Evolutionary conservation across 2,888 invertebrate genomes (phyloP), one percentile per base, ranked within the genome.

Genomic region (Pollenia griseotomentosa): DNA sequence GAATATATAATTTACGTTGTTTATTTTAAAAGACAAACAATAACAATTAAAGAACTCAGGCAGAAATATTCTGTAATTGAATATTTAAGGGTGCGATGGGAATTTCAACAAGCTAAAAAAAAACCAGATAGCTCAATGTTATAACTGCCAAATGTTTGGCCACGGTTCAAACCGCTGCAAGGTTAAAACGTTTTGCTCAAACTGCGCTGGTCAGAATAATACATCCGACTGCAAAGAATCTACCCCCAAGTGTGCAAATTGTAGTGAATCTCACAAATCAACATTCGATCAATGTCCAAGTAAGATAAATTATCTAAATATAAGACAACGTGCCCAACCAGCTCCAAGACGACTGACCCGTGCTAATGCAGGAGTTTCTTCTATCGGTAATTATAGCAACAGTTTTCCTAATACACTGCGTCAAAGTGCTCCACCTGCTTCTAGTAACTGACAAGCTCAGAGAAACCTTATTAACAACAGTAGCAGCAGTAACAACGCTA

Each of bases 181-280:
- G 19, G 19, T 19, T 19, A 19, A 19, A 19, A 19, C 19, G 1
- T 19, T 19, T 19, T 19, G 19, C 19, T 19, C 19, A 19, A 19
- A 19, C 19, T 19, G 19, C 19, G 19, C 19, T 19, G 19, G 19
- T 1, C 19, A 19, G 19, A 1, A 19, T 19, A 19, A 19, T 19
- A 19, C 19, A 19, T 19, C 19, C 19, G 19, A 19, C 19, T 19
- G 19, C 19, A 19, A 19, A 19, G 19, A 19, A 19, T 19, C 19
- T 48, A 48, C 46, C 14, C 9, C 48, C 16, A 68, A 48, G 14
- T 51, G 46, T 48, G 66, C 66, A 42, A 66, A 66, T 12, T 61
- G 40, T 33, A 61, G 12, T 61, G 59, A 33, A 6, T 3, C 59
- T 12, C 59, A 61, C 33, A 33, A 61, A 11, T 61, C 59, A 10